Evolutionary conservation across 2,888 invertebrate genomes (phyloP).

Genomic region (Euproctis similis): DNA sequence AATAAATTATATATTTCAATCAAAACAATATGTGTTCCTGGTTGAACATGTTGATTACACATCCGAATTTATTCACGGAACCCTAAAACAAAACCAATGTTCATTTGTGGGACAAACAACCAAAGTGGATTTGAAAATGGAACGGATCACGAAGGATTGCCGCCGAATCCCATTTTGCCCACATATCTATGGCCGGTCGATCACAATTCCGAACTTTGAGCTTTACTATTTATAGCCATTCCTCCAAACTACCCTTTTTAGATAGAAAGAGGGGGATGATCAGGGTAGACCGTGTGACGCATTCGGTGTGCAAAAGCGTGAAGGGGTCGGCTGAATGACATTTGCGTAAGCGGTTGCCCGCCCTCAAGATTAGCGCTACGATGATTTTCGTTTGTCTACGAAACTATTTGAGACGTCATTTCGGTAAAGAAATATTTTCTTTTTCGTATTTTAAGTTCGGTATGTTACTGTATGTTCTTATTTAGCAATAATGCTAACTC

Average conservation of each 20-base stretch:
- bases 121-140: slow-evolving; percentile 43
- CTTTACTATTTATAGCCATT: slow-evolving; percentile 13
- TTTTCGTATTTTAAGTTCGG: too few species aligned
- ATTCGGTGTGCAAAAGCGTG: slow-evolving; percentile 33
- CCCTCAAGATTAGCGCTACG: slow-evolving; percentile 55
- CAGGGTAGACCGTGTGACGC: slow-evolving; percentile 27
- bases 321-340: slow-evolving; percentile 60
- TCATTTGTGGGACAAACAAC: slow-evolving; percentile 29
- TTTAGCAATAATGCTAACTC: too few species aligned
- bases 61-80: too few species aligned
- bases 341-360: slow-evolving; percentile 56
- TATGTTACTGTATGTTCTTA: too few species aligned
- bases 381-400: slow-evolving; percentile 33
- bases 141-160: slow-evolving; percentile 48
- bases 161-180: slow-evolving; percentile 41
- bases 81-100: slow-evolving; percentile 16
- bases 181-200: slow-evolving; percentile 36
- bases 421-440: not conserved
- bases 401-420: slow-evolving; percentile 8
- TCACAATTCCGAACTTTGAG: slow-evolving; percentile 25
- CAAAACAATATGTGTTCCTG: too few species aligned
- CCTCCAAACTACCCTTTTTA: slow-evolving; percentile 20
- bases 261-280: slow-evolving; percentile 11
- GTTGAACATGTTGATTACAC: too few species aligned
- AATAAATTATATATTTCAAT: too few species aligned